Evolutionary conservation across 2,888 invertebrate genomes (phyloP).

Genomic region (Hydraecia micacea): DNA sequence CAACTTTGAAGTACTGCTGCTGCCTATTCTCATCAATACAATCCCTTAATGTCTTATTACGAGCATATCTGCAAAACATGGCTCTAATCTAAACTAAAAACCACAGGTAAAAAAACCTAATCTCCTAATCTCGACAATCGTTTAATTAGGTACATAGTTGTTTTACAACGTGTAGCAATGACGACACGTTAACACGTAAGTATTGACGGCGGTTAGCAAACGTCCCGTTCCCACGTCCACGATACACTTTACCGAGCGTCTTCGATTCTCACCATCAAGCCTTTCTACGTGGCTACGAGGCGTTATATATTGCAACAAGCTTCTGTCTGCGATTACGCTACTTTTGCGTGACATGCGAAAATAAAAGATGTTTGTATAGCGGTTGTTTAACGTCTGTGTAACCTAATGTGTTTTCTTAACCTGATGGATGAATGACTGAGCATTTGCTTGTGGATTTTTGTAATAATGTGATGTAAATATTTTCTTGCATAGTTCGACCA

Average conservation of each 20-base stretch:
- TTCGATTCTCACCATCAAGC: conserved; percentile 57
- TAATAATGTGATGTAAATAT: conserved; percentile 23
- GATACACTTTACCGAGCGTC: conserved; percentile 43
- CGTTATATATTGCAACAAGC: conserved; percentile 36
- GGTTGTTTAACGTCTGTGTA: conserved; percentile 33
- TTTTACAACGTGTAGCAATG: conserved; percentile 28
- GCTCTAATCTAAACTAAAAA: background rate
- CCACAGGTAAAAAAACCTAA: background rate
- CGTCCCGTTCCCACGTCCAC: conserved; percentile 55
- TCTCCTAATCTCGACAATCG: conserved; percentile 11
- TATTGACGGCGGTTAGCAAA: conserved; percentile 43
- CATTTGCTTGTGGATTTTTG: conserved; percentile 40
- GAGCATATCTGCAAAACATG: background rate
- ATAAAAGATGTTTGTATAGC: conserved; percentile 49
- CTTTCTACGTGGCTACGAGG: conserved; percentile 16
- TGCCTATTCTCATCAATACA: background rate
- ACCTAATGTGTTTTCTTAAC: conserved; percentile 47
- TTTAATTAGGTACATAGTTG: conserved; percentile 15
- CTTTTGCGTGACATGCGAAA: conserved; percentile 37
- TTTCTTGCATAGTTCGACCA: background rate
- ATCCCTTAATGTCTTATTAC: background rate
- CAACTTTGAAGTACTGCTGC: background rate
- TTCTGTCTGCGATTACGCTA: conserved; percentile 21
- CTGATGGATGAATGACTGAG: conserved; percentile 36
- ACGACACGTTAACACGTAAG: background rate